Percentiles rank a stretch among this genome's conserved stretches.
These are phyloP conservation scores for Lanistes nyassanus DNA, from an alignment of 1,140 invertebrate genomes.

Conservation along the genomic window DNA sequence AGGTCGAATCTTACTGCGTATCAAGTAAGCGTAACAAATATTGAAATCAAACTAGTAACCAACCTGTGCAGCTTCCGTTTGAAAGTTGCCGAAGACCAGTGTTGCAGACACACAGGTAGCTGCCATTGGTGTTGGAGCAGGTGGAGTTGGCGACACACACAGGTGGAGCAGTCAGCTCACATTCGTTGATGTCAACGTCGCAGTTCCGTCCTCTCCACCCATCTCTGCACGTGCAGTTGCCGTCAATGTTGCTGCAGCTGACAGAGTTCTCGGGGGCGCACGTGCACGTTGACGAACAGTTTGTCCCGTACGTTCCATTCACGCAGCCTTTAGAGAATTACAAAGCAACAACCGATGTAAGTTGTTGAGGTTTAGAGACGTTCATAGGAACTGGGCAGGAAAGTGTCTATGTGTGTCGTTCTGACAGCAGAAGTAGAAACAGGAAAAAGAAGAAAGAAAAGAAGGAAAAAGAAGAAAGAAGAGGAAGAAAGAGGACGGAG, in stretches of 20 bases:
- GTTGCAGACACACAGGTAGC: conserved; percentile 14
- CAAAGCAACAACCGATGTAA: no score
- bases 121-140: conserved; percentile 25
- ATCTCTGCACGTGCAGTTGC: conserved; percentile 5
- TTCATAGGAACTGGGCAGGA: no score
- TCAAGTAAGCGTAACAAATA: no score
- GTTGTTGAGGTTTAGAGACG: no score
- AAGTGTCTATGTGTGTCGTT: no score
- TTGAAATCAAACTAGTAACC: no score
- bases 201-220: conserved; percentile 22
- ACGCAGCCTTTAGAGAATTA: no score
- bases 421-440: no score
- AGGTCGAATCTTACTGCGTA: no score
- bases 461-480: no score
- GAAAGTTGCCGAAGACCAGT: not conserved
- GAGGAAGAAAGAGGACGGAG: no score
- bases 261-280: not conserved
- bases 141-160: not conserved
- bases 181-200: conserved; percentile 13
- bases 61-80: not conserved
- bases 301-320: not conserved
- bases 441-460: no score
- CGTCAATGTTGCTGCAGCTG: not conserved
- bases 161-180: not conserved
- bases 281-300: not conserved